These are phyloP conservation scores for Phalacrocorax carbo DNA, from an alignment of 2,113 vertebrate species.

Conservation along the genomic window DNA sequence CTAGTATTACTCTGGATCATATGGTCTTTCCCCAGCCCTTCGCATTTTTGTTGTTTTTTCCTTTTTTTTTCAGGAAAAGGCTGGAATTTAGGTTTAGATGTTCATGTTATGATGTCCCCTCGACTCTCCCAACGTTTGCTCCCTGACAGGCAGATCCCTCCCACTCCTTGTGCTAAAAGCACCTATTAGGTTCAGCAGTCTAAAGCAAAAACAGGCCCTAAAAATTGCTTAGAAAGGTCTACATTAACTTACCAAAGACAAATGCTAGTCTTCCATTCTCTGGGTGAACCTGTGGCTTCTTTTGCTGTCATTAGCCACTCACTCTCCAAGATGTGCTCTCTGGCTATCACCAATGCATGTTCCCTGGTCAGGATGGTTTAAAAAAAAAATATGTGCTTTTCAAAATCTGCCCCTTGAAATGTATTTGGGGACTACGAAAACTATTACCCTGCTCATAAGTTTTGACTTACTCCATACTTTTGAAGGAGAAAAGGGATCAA, in stretches of 20 bases:
- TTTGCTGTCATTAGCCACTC: neutral
- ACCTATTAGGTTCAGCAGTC: neutral
- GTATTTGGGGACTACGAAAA: neutral
- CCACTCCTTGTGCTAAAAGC: neutral
- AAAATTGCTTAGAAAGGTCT: neutral
- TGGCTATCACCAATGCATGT: neutral
- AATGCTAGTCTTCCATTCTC: neutral
- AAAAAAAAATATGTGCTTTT: neutral
- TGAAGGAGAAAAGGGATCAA: neutral
- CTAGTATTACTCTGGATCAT: neutral
- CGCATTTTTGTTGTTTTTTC: neutral
- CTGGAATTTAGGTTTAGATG: neutral
- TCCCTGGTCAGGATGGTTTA: neutral
- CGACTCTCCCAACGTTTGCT: neutral
- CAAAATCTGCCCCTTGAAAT: neutral
- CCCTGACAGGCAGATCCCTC: neutral
- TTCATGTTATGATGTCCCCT: neutral
- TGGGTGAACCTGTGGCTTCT: neutral
- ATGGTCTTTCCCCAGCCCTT: neutral
- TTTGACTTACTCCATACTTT: neutral
- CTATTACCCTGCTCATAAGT: neutral
- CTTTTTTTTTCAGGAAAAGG: neutral
- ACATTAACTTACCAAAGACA: neutral
- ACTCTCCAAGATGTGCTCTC: neutral
- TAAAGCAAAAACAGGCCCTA: neutral